Evolutionary conservation across 1,140 invertebrate genomes (phyloP), one percentile per base, ranked within the genome.

Genomic region (Drosophila athabasca): DNA sequence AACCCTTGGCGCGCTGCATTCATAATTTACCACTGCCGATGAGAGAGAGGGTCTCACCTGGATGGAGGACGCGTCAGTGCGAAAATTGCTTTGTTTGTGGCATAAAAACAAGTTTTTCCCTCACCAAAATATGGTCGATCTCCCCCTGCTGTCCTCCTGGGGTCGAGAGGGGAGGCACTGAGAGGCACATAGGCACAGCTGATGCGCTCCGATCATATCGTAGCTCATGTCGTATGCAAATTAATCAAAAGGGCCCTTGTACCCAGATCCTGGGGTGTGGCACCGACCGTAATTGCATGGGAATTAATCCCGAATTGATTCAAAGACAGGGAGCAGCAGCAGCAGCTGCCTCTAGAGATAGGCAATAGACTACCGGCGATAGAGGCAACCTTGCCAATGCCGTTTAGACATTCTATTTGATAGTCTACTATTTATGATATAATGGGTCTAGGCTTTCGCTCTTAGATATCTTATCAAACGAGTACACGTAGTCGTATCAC

Each of bases 1-100:
- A 53, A 51, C 71, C 74, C 74, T 48, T 50, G 22, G 53, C 53
- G 46, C 44, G 41, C 77, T 62, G 73, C 62, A 85, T 83, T 66
- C 75, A 83, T 76, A 76, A 77, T 67, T 74, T 29, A 58, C 35
- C 65, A 24, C 46, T 69, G 39, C 31, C 53, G 24, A n/a, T n/a
- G 60, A 19, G 17, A 19, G 17, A 19, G 31, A 13, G 35, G 15
- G 39, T 17, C 66, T 69, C 67, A 69, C 67, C 67, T 57, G 74
- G 52, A 39, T 52, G 61, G 45, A 72, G 62, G 65, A 80, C 74
- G 81, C 72, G 77, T 29, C 82, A 81, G 68, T 81, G 83, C 83
- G 83, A 87, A 87, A 83, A 88, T 87, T 88, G 83, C 65, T 87
- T 87, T 87, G 82, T 88, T 87, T 88, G 83, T 67, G 83, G 62